Percentiles rank a stretch among this genome's conserved stretches.
These are phyloP conservation scores for Phocoena sinus DNA, from an alignment of 2,113 vertebrate species.

Conservation along the genomic window DNA sequence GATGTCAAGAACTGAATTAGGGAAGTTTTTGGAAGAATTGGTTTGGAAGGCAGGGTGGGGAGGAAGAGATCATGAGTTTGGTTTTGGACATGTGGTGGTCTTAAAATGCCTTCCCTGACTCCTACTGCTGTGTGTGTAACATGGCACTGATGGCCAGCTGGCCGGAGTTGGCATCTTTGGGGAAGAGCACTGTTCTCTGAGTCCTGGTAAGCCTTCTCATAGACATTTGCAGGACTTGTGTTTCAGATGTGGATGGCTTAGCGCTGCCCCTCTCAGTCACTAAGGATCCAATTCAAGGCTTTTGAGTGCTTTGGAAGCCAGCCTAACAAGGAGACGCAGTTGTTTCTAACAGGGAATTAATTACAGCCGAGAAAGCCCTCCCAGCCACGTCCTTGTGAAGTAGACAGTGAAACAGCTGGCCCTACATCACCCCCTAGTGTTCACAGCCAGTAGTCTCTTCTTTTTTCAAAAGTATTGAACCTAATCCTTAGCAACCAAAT, in stretches of 20 bases:
- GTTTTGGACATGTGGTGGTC: not conserved
- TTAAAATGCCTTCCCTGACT: not conserved
- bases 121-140: not conserved
- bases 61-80: not conserved
- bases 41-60: not conserved
- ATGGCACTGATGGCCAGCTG: not conserved
- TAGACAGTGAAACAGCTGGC: not conserved
- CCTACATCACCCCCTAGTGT: conserved; percentile 22
- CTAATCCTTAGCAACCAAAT: not conserved
- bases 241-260: not conserved
- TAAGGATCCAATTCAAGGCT: not conserved
- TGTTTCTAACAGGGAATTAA: not conserved
- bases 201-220: not conserved
- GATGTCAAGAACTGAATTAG: not conserved
- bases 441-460: not conserved
- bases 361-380: not conserved
- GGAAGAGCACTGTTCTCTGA: not conserved
- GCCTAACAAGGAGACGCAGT: not conserved
- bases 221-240: not conserved
- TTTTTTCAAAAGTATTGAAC: not conserved
- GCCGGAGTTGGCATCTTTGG: not conserved
- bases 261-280: not conserved
- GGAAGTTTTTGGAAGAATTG: not conserved
- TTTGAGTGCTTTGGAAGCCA: conserved; percentile 10
- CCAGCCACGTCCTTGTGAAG: not conserved